Evolutionary conservation across 1,140 invertebrate genomes (phyloP).

Genomic region (Anastatus disparis): DNA sequence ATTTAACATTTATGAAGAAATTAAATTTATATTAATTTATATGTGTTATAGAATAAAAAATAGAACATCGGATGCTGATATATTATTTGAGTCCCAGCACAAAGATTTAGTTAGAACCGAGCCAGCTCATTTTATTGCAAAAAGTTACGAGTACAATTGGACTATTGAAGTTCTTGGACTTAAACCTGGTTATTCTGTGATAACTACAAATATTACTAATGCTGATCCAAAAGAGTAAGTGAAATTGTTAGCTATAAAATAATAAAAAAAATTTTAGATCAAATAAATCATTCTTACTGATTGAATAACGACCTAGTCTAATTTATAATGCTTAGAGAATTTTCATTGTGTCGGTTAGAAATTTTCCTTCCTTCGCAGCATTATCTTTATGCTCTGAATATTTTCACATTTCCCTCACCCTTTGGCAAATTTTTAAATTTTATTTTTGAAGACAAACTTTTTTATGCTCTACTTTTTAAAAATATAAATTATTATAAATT

Average conservation of each 20-base stretch:
- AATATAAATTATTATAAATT: too few species aligned
- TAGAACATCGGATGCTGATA: conserved; percentile 46
- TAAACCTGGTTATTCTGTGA: conserved; percentile 69
- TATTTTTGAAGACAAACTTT: too few species aligned
- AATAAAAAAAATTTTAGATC: too few species aligned
- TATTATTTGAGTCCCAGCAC: conserved; percentile 56
- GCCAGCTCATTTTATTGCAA: conserved; percentile 46
- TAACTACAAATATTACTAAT: conserved; percentile 68
- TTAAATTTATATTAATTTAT: conserved; percentile 39
- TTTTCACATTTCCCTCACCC: background rate
- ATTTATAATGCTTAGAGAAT: background rate
- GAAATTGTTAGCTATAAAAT: too few species aligned
- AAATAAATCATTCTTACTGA: too few species aligned
- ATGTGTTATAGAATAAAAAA: conserved; percentile 49
- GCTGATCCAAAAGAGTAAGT: conserved; percentile 65
- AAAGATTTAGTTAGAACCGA: conserved; percentile 51
- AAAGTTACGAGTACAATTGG: conserved; percentile 50
- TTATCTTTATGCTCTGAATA: conserved; percentile 5
- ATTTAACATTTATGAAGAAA: background rate
- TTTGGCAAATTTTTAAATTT: too few species aligned
- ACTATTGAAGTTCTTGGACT: conserved; percentile 69
- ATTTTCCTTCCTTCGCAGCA: background rate
- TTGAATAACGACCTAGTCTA: too few species aligned
- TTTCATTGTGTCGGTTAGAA: background rate
- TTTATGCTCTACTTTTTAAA: too few species aligned